Evolutionary conservation across 2,888 invertebrate genomes (phyloP), one percentile per base, ranked within the genome.

Genomic region (Eledone cirrhosa): DNA sequence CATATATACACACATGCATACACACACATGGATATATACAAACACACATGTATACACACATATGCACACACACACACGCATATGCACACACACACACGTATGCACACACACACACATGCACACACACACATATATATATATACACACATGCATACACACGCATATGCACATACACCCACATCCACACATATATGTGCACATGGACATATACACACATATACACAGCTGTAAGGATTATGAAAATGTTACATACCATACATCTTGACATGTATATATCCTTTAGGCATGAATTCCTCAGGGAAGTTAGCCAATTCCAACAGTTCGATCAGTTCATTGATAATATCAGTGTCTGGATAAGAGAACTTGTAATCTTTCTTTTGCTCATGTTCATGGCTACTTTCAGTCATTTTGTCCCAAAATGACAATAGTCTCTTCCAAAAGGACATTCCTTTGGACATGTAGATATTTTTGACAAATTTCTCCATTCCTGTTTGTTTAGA

Each of bases 221-320:
- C 33, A 33, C 33, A 33, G 33, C 3, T 33, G 22, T 11, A 27
- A 63, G 27, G 63, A 63, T 1, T 24, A 63, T 24, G 14, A 63
- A 1, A 72, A 72, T 27, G 2, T n/a, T 22, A 29, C 78, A 75
- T 75, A 78, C 78, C 78, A 24, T 22, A n/a, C 13, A 59, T 22
- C 22, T 78, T 78, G 22, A 78, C 47, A 74, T 78, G 74, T n/a
- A 63, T 5, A 53, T 41, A 59, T 16, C 75, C 78, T 24, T 74
- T 59, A 29, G 78, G 78, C 24, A 78, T 75, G 1, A 41, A 53
- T 14, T 24, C 22, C 31, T 41, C 53, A 7, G 78, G 78, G 5
- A 53, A 41, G 47, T 78, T 78, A 22, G 59, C 78, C n/a, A 74
- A n/a, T 4, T 75, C 33, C 7, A 78, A 33, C n/a, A 78, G 29